These are phyloP conservation scores for Actinostola sp. DNA, from an alignment of 92 coral and sea anemone genomes.

Conservation along the genomic window DNA sequence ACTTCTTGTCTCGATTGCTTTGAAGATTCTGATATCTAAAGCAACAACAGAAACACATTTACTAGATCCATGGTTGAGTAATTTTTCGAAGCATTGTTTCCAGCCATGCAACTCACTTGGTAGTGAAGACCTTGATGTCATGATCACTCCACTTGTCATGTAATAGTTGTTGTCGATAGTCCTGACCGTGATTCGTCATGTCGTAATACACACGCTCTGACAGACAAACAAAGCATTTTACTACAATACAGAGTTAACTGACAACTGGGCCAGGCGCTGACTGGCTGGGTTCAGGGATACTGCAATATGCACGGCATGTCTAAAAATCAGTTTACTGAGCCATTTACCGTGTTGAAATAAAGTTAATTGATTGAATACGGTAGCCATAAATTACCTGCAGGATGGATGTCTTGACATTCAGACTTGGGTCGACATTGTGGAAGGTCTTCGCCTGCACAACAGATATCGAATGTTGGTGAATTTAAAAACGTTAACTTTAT, in stretches of 20 bases:
- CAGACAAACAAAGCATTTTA: background rate
- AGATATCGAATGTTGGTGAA: background rate
- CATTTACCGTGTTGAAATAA: no score
- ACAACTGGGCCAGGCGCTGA: no score
- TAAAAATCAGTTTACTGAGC: no score
- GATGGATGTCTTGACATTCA: slow-evolving; percentile 27
- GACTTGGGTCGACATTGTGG: slow-evolving; percentile 18
- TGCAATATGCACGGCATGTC: no score
- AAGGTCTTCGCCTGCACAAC: slow-evolving; percentile 10
- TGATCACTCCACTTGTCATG: slow-evolving; percentile 23
- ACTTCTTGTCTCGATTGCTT: slow-evolving; percentile 31
- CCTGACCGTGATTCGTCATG: background rate
- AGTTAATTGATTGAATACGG: background rate
- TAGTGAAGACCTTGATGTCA: slow-evolving; percentile 25
- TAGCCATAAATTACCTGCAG: slow-evolving; percentile 12
- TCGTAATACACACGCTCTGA: slow-evolving; percentile 5
- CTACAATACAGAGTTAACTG: background rate
- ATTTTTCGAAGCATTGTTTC: background rate
- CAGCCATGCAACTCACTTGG: slow-evolving; percentile 15
- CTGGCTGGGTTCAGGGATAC: no score
- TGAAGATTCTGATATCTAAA: slow-evolving; percentile 21
- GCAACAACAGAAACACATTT: background rate
- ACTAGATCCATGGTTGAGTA: no score
- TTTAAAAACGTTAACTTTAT: background rate
- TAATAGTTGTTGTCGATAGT: slow-evolving; percentile 13